Evolutionary conservation across 2,113 vertebrate genomes (phyloP).

Genomic region (Butorides virescens): DNA sequence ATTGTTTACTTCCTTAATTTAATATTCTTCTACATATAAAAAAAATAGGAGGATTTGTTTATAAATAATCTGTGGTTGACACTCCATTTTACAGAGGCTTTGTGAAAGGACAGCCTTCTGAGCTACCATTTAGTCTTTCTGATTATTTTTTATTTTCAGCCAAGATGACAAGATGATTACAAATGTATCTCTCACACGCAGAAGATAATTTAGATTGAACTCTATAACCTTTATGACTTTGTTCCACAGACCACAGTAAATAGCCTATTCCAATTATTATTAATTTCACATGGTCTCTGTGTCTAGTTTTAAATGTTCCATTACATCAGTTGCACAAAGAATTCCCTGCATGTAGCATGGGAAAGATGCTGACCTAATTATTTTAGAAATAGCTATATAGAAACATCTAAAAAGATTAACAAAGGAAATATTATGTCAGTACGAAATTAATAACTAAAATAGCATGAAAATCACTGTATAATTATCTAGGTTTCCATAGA

Average conservation of each 20-base stretch:
- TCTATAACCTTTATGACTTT: neutral
- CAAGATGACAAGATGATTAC: neutral
- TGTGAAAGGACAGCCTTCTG: neutral
- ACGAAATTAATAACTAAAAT: constrained; percentile 49
- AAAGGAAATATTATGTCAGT: constrained; percentile 58
- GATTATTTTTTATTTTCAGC: neutral
- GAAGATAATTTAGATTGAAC: neutral
- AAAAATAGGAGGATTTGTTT: neutral
- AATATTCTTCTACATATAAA: neutral
- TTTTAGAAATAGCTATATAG: constrained; percentile 41
- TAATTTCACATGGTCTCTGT: neutral
- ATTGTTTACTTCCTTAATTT: neutral
- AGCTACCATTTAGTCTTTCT: neutral
- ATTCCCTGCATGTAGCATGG: neutral
- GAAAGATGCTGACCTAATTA: constrained; percentile 43
- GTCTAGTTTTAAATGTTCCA: constrained; percentile 19
- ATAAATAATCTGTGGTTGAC: neutral
- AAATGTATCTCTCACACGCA: neutral
- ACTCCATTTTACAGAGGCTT: neutral
- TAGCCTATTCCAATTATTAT: neutral
- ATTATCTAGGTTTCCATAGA: constrained; percentile 51
- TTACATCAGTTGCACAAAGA: constrained; percentile 14
- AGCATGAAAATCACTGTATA: constrained; percentile 23
- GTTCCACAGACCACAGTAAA: neutral
- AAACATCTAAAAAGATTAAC: constrained; percentile 49